Evolutionary conservation across 2,888 invertebrate species (phyloP).

Genomic region (Volucella bombylans): DNA sequence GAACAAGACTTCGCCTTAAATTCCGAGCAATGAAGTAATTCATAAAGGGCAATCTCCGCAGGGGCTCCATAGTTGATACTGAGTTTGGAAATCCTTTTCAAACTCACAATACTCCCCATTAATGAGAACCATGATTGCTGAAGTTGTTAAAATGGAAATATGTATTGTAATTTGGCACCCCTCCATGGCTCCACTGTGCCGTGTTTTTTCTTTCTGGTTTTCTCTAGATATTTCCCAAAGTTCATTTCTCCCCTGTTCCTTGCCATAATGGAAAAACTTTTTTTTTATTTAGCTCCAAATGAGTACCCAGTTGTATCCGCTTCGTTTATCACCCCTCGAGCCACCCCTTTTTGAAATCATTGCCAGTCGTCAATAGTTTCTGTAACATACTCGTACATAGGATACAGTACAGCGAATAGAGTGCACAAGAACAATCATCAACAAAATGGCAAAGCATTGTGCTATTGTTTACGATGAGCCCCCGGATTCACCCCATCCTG

Average conservation of each 20-base stretch:
- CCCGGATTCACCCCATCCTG: neutral
- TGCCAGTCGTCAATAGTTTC: conserved; percentile 49
- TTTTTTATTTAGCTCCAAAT: conserved; percentile 32
- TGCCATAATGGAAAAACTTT: conserved; percentile 54
- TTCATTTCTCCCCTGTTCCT: conserved; percentile 15
- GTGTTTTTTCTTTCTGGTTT: neutral
- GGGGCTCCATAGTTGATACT: too few relatives aligned
- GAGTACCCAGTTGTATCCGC: neutral
- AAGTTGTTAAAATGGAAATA: neutral
- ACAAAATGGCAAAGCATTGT: conserved; percentile 27
- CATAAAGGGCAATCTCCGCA: too few relatives aligned
- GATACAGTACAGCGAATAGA: conserved; percentile 15
- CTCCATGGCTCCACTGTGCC: conserved; percentile 25
- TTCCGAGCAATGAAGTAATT: too few relatives aligned
- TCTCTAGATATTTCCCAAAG: neutral
- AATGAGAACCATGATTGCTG: neutral
- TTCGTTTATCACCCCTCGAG: neutral
- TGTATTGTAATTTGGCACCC: neutral
- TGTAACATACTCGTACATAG: neutral
- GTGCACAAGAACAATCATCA: conserved; percentile 28
- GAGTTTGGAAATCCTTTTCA: too few relatives aligned
- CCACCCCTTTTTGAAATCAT: conserved; percentile 40
- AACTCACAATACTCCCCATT: too few relatives aligned
- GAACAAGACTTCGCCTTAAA: too few relatives aligned
- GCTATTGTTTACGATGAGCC: conserved; percentile 41